These are phyloP conservation scores for Tetrao urogallus DNA, from an alignment of 2,113 vertebrate genomes.

Conservation along the genomic window DNA sequence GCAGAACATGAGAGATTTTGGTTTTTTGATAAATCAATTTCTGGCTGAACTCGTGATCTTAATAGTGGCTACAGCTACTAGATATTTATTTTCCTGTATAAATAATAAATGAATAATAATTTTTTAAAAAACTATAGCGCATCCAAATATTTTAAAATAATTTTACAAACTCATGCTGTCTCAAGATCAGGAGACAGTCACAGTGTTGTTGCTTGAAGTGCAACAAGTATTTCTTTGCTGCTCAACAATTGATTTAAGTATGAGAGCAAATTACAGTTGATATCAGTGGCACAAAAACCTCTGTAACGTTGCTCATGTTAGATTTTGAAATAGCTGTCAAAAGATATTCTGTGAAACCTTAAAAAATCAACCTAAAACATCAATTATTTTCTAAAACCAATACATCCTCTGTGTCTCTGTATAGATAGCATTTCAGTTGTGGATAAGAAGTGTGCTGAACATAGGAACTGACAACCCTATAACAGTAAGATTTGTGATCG, in stretches of 20 bases:
- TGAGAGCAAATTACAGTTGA: not conserved
- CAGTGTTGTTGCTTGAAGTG: not conserved
- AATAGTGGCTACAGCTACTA: not conserved
- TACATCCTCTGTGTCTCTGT: not conserved
- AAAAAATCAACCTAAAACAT: not conserved
- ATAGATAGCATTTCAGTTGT: not conserved
- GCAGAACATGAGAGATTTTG: not conserved
- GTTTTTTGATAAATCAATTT: not conserved
- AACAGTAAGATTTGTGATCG: no score
- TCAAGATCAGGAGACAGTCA: not conserved
- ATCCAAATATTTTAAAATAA: not conserved
- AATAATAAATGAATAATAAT: not conserved
- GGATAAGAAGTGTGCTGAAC: not conserved
- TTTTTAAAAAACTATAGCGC: accelerated
- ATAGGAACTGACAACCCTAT: not conserved
- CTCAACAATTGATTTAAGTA: not conserved
- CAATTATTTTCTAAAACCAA: not conserved
- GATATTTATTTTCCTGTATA: not conserved
- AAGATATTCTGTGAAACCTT: not conserved
- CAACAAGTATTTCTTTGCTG: not conserved
- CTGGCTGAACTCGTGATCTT: not conserved
- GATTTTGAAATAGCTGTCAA: not conserved
- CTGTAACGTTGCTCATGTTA: not conserved
- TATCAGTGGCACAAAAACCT: not conserved
- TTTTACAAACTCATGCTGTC: not conserved